These are phyloP conservation scores for Epinephelus awoara DNA, from an alignment of 2,797 vertebrate genomes.

Conservation along the genomic window DNA sequence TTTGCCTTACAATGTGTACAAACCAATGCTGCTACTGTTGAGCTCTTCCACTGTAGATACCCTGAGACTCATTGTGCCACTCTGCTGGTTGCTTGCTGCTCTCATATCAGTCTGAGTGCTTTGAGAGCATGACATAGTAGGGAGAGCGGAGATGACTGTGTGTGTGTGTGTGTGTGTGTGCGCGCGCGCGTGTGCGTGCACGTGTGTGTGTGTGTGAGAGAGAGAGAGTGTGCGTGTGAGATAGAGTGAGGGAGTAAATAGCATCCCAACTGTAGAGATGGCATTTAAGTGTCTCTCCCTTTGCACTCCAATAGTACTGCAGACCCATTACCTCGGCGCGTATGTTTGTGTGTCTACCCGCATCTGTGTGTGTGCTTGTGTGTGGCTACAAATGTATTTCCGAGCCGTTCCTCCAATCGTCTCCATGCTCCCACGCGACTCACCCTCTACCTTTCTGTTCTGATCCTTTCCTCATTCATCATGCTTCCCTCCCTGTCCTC, in stretches of 20 bases:
- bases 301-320: constrained; percentile 77
- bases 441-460: constrained; percentile 78
- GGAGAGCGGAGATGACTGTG: constrained; percentile 56
- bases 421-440: constrained; percentile 73
- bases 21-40: constrained; percentile 40
- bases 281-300: constrained; percentile 82
- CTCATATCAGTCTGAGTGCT: constrained; percentile 80
- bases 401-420: constrained; percentile 80
- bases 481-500: constrained; percentile 80
- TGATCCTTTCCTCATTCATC: constrained; percentile 82
- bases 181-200: constrained; percentile 15
- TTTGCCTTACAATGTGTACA: constrained; percentile 11
- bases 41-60: constrained; percentile 55
- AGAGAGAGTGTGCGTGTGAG: constrained; percentile 13
- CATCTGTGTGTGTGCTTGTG: constrained; percentile 36
- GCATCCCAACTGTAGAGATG: constrained; percentile 78
- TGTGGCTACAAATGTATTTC: constrained; percentile 68
- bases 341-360: constrained; percentile 52
- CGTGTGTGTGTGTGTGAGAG: not conserved
- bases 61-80: constrained; percentile 70
- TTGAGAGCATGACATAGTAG: constrained; percentile 73
- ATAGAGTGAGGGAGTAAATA: constrained; percentile 65
- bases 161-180: constrained; percentile 26
- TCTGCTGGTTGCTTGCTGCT: constrained; percentile 71
- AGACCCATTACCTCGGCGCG: constrained; percentile 75